A percentile compares a stretch with the other conserved stretches of the same genome.
These are phyloP conservation scores for Pollenia amentaria DNA, from an alignment of 2,888 invertebrate genomes.

Conservation along the genomic window DNA sequence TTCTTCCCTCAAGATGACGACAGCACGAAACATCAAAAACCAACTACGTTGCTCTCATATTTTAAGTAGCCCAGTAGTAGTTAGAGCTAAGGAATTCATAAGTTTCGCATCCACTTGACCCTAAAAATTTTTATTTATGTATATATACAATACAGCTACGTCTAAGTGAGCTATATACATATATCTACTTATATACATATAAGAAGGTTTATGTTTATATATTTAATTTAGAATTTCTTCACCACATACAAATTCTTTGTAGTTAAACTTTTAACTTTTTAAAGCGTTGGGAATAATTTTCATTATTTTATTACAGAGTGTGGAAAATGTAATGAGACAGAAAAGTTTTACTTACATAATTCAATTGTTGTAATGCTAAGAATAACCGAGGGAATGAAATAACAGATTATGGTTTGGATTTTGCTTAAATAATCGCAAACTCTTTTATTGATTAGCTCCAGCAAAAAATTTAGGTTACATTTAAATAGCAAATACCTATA, in stretches of 20 bases:
- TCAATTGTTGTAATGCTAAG: too few relatives aligned
- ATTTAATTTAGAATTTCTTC: conserved; percentile 71
- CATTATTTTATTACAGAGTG: conserved; percentile 53
- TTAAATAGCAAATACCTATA: too few relatives aligned
- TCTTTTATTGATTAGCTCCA: too few relatives aligned
- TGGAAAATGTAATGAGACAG: not conserved
- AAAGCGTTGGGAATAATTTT: conserved; percentile 66
- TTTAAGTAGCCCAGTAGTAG: conserved; percentile 9
- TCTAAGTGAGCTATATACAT: not conserved
- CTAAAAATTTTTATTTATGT: conserved; percentile 36
- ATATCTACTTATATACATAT: conserved; percentile 6
- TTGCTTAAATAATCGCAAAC: not conserved
- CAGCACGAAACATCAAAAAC: conserved; percentile 17
- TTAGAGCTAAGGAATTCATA: conserved; percentile 50
- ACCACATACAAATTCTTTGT: conserved; percentile 59
- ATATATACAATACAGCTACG: not conserved
- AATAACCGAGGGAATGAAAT: too few relatives aligned
- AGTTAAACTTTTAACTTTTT: conserved; percentile 66
- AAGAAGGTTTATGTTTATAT: conserved; percentile 47
- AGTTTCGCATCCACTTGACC: conserved; percentile 65
- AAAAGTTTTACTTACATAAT: not conserved
- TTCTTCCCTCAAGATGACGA: conserved; percentile 40
- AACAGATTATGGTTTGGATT: too few relatives aligned
- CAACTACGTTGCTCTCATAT: not conserved
- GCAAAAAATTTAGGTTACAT: too few relatives aligned